phyloP scores from a whole-genome alignment of 2,888 invertebrate species.

The Pseudeuparius sepicola region DNA sequence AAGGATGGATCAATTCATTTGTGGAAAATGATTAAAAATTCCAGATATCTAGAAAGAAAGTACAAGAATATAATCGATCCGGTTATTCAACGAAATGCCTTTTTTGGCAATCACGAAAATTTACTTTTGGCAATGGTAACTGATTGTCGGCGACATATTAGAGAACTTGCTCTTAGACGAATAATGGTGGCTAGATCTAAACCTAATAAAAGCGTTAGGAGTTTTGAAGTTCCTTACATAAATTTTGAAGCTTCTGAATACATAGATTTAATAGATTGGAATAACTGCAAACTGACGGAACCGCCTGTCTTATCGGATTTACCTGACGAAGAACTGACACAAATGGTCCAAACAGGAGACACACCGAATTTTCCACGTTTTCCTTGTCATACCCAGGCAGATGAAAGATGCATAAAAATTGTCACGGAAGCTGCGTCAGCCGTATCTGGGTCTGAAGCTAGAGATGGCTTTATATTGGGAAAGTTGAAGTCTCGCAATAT shows the following conservation, averaged over 20 bases:
- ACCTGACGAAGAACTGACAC: neutral
- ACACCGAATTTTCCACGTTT: conserved; percentile 1
- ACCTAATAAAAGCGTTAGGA: conserved; percentile 2
- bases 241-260: conserved; percentile 1
- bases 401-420: neutral
- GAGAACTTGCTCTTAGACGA: conserved; percentile 1
- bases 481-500: conserved; percentile 2
- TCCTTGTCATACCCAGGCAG: conserved; percentile 1
- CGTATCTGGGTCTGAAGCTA: conserved; percentile 1
- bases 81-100: conserved; percentile 8
- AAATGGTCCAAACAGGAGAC: neutral
- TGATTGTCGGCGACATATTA: conserved; percentile 1
- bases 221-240: neutral
- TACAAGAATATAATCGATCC: conserved; percentile 7
- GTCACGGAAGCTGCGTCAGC: neutral
- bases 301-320: conserved; percentile 2
- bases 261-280: conserved; percentile 1
- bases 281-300: conserved; percentile 2
- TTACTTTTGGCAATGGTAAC: conserved; percentile 3
- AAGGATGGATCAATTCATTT: conserved; percentile 10
- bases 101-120: conserved; percentile 7
- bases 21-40: conserved; percentile 6
- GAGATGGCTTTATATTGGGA: conserved; percentile 2
- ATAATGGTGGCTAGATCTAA: conserved; percentile 2
- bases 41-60: conserved; percentile 4